These are phyloP conservation scores for Thalassophryne amazonica DNA, from an alignment of 2,797 vertebrate species.

Conservation along the genomic window DNA sequence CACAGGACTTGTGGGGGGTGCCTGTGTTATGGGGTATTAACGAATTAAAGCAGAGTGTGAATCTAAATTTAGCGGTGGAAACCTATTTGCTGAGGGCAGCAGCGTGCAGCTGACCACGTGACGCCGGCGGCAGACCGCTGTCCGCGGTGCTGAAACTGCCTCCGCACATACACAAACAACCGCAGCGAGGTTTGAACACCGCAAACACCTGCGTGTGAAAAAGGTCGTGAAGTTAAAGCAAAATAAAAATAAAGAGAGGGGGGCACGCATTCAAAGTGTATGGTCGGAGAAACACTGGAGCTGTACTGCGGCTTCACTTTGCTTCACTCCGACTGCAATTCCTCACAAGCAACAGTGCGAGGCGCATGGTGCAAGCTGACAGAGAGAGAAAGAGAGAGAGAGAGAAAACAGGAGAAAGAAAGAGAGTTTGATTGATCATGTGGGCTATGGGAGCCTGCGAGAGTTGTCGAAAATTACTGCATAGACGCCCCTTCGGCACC, in stretches of 20 bases:
- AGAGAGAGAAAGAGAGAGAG: constrained; percentile 42
- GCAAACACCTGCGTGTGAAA: not conserved
- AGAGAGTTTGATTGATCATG: constrained; percentile 78
- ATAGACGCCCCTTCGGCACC: constrained; percentile 76
- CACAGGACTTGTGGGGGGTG: constrained; percentile 8
- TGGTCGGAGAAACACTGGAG: not conserved
- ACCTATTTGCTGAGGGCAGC: constrained; percentile 50
- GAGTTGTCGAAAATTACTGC: constrained; percentile 79
- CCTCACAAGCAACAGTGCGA: constrained; percentile 72
- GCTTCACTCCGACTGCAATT: constrained; percentile 64
- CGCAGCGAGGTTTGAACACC: not conserved
- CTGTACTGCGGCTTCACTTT: constrained; percentile 41
- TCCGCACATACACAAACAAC: not conserved
- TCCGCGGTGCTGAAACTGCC: constrained; percentile 73
- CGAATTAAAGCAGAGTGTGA: constrained; percentile 50
- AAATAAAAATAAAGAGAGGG: too few species aligned
- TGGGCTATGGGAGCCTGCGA: constrained; percentile 73
- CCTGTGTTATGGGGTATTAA: constrained; percentile 41
- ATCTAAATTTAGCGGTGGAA: constrained; percentile 60
- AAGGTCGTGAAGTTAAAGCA: not conserved
- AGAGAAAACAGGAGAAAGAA: constrained; percentile 44
- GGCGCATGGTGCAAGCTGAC: constrained; percentile 73
- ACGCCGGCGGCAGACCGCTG: constrained; percentile 60
- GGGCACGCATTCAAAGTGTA: too few species aligned
- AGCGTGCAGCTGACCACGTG: constrained; percentile 56